A percentile compares a stretch with the other conserved stretches of the same genome.
Evolutionary conservation across 1,140 invertebrate genomes (phyloP).

Genomic region (Sipha flava): DNA sequence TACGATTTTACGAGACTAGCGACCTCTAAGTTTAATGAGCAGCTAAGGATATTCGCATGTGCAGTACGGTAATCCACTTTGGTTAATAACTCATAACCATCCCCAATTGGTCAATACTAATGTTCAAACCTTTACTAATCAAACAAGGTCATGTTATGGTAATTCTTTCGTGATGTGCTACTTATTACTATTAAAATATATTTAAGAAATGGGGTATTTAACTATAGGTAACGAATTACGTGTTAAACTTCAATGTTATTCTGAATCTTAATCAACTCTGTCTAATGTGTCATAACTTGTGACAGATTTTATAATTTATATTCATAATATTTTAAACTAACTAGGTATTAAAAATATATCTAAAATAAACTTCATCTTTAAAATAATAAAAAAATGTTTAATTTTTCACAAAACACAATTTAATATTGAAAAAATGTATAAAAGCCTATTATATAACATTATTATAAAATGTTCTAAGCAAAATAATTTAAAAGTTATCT

Average conservation of each 20-base stretch:
- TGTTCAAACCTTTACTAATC: constrained; percentile 5
- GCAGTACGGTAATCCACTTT: constrained; percentile 26
- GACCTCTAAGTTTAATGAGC: constrained; percentile 23
- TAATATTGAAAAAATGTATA: too few species aligned
- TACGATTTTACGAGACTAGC: neutral
- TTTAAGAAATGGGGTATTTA: neutral
- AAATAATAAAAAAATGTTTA: neutral
- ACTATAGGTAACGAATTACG: neutral
- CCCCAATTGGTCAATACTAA: constrained; percentile 24
- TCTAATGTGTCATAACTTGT: neutral
- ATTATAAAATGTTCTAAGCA: too few species aligned
- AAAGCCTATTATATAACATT: too few species aligned
- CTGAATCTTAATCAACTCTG: too few species aligned
- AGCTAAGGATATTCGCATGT: constrained; percentile 18
- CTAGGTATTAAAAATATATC: neutral
- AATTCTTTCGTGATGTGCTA: neutral
- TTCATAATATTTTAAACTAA: neutral
- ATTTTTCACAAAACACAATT: too few species aligned
- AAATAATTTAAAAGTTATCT: too few species aligned
- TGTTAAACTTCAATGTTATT: too few species aligned
- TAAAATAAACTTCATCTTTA: neutral
- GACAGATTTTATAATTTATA: neutral
- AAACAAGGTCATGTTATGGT: neutral
- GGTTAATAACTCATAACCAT: constrained; percentile 27
- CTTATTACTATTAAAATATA: neutral